Evolutionary conservation across 2,113 vertebrate species (phyloP).

Genomic region (Crotalus helleri): DNA sequence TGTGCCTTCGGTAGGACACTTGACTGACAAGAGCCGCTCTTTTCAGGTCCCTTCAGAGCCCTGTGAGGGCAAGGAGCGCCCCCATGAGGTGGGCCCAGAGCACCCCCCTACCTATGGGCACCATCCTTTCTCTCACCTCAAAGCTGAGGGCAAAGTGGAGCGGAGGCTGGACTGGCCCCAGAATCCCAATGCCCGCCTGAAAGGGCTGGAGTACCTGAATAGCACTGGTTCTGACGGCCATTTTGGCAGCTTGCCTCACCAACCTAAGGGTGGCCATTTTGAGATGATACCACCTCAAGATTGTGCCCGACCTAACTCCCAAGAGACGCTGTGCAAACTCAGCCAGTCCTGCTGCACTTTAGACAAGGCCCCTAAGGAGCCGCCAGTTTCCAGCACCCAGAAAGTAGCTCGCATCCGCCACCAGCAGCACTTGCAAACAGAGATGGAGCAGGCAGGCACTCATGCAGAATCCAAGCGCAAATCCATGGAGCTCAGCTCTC

Average conservation of each 20-base stretch:
- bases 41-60: conserved; percentile 84
- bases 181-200: conserved; percentile 68
- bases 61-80: conserved; percentile 82
- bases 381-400: conserved; percentile 58
- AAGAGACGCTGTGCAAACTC: conserved; percentile 65
- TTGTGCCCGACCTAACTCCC: conserved; percentile 79
- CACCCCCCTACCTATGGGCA: conserved; percentile 40
- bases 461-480: conserved; percentile 83
- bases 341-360: conserved; percentile 83
- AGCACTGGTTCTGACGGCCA: conserved; percentile 76
- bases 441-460: conserved; percentile 50
- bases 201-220: conserved; percentile 85
- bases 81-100: conserved; percentile 64
- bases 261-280: conserved; percentile 75
- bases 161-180: conserved; percentile 84
- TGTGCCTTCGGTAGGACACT: conserved; percentile 87
- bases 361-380: conserved; percentile 81
- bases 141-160: conserved; percentile 82
- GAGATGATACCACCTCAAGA: conserved; percentile 81
- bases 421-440: conserved; percentile 85
- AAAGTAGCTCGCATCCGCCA: conserved; percentile 94
- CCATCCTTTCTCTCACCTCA: conserved; percentile 68
- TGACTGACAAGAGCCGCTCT: conserved; percentile 80
- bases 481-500: conserved; percentile 78
- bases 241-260: conserved; percentile 73